These are phyloP conservation scores for Marronus borbonicus DNA, from an alignment of 2,888 invertebrate genomes.

Conservation along the genomic window DNA sequence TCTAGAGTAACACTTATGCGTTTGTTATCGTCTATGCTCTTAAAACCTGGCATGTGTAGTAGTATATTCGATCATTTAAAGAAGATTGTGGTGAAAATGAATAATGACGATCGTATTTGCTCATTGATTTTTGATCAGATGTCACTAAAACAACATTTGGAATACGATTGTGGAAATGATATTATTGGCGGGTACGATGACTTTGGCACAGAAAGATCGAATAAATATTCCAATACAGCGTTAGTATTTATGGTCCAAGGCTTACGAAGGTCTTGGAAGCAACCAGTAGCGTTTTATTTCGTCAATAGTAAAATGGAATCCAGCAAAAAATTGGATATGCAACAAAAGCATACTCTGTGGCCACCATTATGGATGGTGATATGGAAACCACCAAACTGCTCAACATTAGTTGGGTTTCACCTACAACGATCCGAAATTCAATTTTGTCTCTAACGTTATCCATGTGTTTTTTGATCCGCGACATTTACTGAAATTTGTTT, in stretches of 20 bases:
- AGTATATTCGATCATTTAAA: too few species aligned
- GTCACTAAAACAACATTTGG: too few species aligned
- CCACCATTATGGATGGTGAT: neutral
- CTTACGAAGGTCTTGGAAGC: neutral
- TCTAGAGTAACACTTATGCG: too few species aligned
- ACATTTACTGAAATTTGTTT: neutral
- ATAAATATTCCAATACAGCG: neutral
- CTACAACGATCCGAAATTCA: neutral
- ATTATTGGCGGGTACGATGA: too few species aligned
- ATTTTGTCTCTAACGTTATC: neutral
- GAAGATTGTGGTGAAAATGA: too few species aligned
- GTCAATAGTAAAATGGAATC: neutral
- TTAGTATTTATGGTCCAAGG: conserved; percentile 3
- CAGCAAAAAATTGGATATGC: too few species aligned
- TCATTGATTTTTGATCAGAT: too few species aligned
- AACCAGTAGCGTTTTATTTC: neutral
- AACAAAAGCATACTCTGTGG: neutral
- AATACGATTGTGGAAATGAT: too few species aligned
- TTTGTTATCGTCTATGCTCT: too few species aligned
- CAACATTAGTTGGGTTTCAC: neutral
- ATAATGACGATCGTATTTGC: too few species aligned
- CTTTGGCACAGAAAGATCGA: too few species aligned
- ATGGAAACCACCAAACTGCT: conserved; percentile 6
- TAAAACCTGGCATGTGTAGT: too few species aligned
- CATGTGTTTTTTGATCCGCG: neutral